Conservation (phyloP, 2,888 invertebrate genomes). For the Drosophila anomalipes region DNA sequence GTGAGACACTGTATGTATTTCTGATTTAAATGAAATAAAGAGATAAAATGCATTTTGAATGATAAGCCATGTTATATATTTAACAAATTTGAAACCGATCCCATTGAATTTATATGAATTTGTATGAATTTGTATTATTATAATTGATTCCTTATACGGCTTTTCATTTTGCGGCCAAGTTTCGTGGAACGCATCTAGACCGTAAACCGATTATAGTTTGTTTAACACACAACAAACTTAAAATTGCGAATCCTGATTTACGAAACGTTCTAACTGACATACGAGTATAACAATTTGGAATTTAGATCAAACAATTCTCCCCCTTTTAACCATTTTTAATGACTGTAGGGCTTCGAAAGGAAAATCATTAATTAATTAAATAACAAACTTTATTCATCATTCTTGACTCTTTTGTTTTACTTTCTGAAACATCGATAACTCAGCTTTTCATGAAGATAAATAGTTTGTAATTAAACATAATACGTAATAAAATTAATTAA, state of each 20-base stretch:
- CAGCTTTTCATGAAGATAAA: background rate
- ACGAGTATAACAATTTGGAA: background rate
- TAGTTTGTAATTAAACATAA: background rate
- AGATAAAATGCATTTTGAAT: no score
- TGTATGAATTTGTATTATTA: no score
- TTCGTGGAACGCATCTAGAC: no score
- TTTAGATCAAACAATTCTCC: background rate
- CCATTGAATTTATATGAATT: no score
- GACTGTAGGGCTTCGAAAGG: background rate
- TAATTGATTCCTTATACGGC: no score
- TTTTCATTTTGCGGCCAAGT: no score
- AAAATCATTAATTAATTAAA: background rate
- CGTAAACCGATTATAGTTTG: background rate
- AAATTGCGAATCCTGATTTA: background rate
- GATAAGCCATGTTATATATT: no score
- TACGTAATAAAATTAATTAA: background rate
- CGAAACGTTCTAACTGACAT: background rate
- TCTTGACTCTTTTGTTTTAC: fast-evolving
- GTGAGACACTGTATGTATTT: no score
- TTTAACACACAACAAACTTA: background rate
- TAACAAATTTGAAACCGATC: no score
- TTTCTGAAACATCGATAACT: background rate
- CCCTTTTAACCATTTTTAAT: background rate
- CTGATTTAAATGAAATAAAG: no score
- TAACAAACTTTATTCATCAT: background rate